Conservation (phyloP, 2,113 vertebrate genomes). For the Cygnus buccinator region DNA sequence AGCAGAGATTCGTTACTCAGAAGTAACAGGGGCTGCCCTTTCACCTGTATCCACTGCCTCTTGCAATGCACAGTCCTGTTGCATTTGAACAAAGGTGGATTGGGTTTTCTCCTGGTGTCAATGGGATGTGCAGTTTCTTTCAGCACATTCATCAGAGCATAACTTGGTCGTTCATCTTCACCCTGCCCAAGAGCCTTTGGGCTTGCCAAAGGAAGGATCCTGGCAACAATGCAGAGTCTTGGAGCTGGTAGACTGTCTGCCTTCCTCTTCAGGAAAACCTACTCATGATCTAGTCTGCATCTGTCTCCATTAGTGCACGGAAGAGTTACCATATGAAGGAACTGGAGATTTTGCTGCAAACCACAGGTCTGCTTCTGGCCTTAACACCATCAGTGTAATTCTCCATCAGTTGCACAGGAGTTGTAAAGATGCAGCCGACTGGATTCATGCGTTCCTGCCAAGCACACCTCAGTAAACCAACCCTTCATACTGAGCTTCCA, state of each 20-base stretch:
- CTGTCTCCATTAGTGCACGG: not conserved
- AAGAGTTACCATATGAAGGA: not conserved
- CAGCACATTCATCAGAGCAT: not conserved
- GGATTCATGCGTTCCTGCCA: not conserved
- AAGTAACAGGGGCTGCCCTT: not conserved
- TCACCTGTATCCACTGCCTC: not conserved
- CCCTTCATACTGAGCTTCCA: not conserved
- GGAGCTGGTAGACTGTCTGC: not conserved
- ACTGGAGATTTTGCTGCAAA: not conserved
- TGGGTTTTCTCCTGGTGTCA: not conserved
- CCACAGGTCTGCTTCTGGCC: not conserved
- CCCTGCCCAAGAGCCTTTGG: not conserved
- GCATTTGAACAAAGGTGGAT: fast-evolving
- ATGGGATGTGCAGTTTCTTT: not conserved
- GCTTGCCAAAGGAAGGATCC: not conserved
- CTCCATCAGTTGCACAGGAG: not conserved
- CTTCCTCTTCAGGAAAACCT: not conserved
- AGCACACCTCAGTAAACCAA: not conserved
- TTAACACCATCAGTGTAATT: not conserved
- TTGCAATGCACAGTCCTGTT: not conserved
- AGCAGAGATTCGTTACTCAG: not conserved
- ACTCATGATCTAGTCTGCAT: not conserved
- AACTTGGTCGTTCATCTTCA: not conserved
- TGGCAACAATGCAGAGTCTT: not conserved
- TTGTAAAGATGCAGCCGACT: not conserved